Base-by-base conservation (phyloP, 2,888 invertebrate species). In the Sarcophaga rosellei region DNA sequence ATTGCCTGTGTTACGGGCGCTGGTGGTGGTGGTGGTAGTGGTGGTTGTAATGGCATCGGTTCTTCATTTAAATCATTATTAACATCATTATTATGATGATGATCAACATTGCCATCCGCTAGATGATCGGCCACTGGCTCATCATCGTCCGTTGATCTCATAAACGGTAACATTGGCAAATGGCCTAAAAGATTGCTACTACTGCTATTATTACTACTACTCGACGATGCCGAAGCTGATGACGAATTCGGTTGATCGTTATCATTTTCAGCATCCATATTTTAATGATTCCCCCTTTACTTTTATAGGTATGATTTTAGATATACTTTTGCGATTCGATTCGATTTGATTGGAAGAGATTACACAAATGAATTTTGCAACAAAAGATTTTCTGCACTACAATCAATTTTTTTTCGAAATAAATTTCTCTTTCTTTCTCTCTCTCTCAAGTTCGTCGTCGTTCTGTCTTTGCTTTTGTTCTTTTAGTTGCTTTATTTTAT, bases 131-230 rank as follows among this genome's bases (percentile, higher is more conserved):
- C 87, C 61, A 80, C 87, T 17, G 81, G 85, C 72, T 87, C 88
- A 74, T 87, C 88, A 85, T 88, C 86, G 86, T 88, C 88, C 75
- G 82, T 87, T 45, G 88, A 84, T 53, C 87, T 87, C 83, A 88
- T 79, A 80, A 88, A 87, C 23, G 89, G 88, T 84, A 89, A 87
- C 88, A 89, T 88, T 75, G 89, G 89, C 69, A 89, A 85, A 84
- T 89, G 88, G 62, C 88, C 87, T 57, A 89, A 88, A 68, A 89
- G 84, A 88, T 90, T 89, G 81, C 88, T 90, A 87, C 88, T 89
- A 81, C 89, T 90, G 88, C 90, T 91, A 79, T 88, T 89, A 80
- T 88, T 89, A 84, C 90, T 90, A 89, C 90, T 91, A 89, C 89
- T 92, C 53, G 89, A 89, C 81, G 90, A 90, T 86, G 84, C 84